Evolutionary conservation across 2,797 vertebrate genomes (phyloP).

Genomic region (Mormyrops attenuatus): DNA sequence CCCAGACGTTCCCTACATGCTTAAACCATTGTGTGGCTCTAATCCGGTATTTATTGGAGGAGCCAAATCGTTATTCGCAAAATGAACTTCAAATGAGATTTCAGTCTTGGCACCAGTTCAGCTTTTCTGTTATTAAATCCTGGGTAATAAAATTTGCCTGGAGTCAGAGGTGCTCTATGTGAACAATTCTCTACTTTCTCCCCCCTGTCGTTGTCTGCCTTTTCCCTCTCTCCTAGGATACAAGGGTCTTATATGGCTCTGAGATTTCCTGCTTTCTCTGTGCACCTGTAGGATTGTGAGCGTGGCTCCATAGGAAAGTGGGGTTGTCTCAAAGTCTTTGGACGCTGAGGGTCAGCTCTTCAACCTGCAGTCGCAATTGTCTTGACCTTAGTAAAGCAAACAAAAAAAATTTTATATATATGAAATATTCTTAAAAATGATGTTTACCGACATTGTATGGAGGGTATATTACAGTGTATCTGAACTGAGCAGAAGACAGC

Average conservation of each 20-base stretch:
- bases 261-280: not conserved
- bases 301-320: not conserved
- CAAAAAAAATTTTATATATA: not conserved
- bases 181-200: slow-evolving; percentile 16
- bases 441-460: not conserved
- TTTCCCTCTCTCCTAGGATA: not conserved
- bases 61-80: slow-evolving; percentile 17
- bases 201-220: not conserved
- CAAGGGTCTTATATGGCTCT: slow-evolving; percentile 1
- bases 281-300: not conserved
- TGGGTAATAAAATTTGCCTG: slow-evolving; percentile 20
- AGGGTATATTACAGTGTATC: not conserved
- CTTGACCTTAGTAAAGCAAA: not conserved
- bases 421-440: not conserved
- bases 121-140: slow-evolving; percentile 23
- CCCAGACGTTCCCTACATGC: not conserved
- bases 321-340: not conserved
- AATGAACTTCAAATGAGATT: slow-evolving; percentile 27
- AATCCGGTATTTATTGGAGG: slow-evolving; percentile 18
- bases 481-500: not conserved
- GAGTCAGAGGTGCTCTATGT: slow-evolving; percentile 20
- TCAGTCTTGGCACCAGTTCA: slow-evolving; percentile 18
- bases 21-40: slow-evolving; percentile 7
- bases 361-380: slow-evolving; percentile 5
- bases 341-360: not conserved